phyloP scores from a whole-genome alignment of 35 echinoderm and acorn worm genomes.

The Heliocidaris erythrogramma region DNA sequence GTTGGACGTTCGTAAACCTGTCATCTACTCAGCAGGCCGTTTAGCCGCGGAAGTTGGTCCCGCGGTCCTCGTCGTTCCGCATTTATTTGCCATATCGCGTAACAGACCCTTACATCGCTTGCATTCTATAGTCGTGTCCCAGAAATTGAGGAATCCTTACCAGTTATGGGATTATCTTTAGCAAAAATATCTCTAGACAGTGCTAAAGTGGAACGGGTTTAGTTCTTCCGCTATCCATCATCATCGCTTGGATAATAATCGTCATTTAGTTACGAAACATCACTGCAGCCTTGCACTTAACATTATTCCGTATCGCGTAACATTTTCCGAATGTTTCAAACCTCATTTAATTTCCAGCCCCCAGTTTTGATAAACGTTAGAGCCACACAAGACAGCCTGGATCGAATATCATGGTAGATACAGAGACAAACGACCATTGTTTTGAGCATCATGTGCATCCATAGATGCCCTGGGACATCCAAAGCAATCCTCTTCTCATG shows the following conservation, averaged over 20 bases:
- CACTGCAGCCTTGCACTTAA: not conserved
- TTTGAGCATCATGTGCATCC: not conserved
- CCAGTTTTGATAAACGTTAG: not conserved
- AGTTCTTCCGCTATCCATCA: not conserved
- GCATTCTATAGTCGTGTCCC: conserved; percentile 1
- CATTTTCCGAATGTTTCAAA: not conserved
- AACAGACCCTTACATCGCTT: conserved; percentile 14
- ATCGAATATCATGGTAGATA: not conserved
- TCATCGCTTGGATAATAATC: not conserved
- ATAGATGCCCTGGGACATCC: not conserved
- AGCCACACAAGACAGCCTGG: not conserved
- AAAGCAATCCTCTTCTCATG: not conserved
- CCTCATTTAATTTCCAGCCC: not conserved
- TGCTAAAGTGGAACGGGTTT: not conserved
- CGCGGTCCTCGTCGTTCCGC: not conserved
- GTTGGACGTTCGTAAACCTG: conserved; percentile 33
- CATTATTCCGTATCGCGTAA: not conserved
- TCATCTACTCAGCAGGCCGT: not conserved
- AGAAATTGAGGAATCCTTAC: not conserved
- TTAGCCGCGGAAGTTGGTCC: not conserved
- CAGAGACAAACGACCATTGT: conserved; percentile 5
- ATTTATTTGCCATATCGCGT: conserved; percentile 43
- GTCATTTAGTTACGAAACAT: not conserved
- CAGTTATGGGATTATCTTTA: not conserved
- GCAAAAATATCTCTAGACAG: not conserved